Conservation (phyloP, 2,113 vertebrate genomes). For the Nettapus auritus region DNA sequence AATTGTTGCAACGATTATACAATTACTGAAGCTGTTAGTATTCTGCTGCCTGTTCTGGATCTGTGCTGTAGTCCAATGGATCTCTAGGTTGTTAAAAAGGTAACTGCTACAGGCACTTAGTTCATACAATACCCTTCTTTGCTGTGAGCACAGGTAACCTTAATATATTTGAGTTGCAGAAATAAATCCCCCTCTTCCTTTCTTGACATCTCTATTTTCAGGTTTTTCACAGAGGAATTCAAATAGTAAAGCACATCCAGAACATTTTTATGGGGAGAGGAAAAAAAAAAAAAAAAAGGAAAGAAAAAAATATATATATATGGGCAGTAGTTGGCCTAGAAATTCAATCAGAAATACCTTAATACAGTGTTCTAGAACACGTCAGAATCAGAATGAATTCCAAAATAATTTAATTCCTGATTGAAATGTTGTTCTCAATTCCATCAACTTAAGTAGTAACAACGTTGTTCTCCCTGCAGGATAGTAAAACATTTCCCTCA, state of each 20-base stretch:
- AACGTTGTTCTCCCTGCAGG: not conserved
- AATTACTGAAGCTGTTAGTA: not conserved
- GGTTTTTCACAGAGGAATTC: constrained; percentile 23
- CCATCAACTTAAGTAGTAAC: not conserved
- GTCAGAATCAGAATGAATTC: constrained; percentile 10
- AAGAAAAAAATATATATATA: not conserved
- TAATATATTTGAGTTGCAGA: not conserved
- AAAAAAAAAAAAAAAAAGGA: not conserved
- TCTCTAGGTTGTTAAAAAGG: not conserved
- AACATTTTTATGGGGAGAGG: not conserved
- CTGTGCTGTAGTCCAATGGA: constrained; percentile 31
- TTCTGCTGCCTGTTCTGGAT: constrained; percentile 54
- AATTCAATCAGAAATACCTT: constrained; percentile 11
- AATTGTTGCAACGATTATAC: not conserved
- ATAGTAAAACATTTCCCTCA: not conserved
- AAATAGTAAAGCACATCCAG: not conserved
- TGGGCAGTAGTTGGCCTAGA: not conserved
- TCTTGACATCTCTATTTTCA: constrained; percentile 39
- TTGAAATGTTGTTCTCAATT: constrained; percentile 6
- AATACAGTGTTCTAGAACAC: not conserved
- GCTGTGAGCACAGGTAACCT: not conserved
- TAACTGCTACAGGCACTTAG: not conserved
- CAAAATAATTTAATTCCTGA: not conserved
- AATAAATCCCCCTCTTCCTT: constrained; percentile 36
- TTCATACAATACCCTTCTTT: not conserved